Conservation (phyloP, 2,888 invertebrate species). For the Asteroscopus sphinx region DNA sequence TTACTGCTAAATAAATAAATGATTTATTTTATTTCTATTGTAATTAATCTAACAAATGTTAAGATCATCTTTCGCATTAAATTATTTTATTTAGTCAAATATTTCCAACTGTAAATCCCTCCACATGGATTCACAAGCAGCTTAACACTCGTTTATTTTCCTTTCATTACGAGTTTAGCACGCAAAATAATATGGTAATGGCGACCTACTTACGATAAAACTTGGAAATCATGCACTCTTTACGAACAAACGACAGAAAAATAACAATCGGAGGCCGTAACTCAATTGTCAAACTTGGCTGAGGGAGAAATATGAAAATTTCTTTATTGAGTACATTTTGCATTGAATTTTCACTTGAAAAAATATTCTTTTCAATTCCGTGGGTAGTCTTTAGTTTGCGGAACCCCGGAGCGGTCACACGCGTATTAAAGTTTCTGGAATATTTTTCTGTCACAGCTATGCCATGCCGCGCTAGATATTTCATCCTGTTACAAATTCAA, state of each 20-base stretch:
- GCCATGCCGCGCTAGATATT: constrained; percentile 27
- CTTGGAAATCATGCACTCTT: constrained; percentile 37
- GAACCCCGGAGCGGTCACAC: constrained; percentile 45
- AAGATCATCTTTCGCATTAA: background rate
- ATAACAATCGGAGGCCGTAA: constrained; percentile 33
- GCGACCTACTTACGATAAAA: constrained; percentile 41
- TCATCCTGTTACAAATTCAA: constrained; percentile 7
- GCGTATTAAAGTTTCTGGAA: constrained; percentile 53
- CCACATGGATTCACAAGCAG: constrained; percentile 1
- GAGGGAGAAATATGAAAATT: constrained; percentile 33
- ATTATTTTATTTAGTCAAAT: background rate
- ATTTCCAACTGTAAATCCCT: constrained; percentile 11
- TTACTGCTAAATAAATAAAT: too few relatives aligned
- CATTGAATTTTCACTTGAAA: constrained; percentile 42
- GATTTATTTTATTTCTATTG: too few relatives aligned
- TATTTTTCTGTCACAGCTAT: constrained; percentile 47
- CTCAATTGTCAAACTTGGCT: constrained; percentile 43
- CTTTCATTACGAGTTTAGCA: constrained; percentile 23
- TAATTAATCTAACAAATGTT: too few relatives aligned
- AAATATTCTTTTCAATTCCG: constrained; percentile 13
- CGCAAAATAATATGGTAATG: constrained; percentile 40
- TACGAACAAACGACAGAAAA: constrained; percentile 30
- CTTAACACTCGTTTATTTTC: constrained; percentile 16
- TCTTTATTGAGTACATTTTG: constrained; percentile 38
- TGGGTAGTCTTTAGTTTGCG: constrained; percentile 18